Conservation (phyloP, 2,888 invertebrate genomes). For the Cheilosia soror region DNA sequence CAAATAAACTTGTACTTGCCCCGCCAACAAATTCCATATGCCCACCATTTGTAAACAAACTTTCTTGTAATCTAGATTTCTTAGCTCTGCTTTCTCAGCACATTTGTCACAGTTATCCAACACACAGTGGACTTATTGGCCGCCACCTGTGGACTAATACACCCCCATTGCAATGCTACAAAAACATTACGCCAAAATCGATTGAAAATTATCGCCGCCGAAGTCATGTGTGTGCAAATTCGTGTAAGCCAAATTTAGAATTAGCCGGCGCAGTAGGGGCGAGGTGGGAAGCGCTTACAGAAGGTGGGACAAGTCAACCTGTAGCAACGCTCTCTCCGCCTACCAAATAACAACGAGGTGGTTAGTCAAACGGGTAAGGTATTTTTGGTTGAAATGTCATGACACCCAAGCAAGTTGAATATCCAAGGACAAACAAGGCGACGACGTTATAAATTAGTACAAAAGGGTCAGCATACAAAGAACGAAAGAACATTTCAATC, state of each 20-base stretch:
- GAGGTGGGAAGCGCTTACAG: neutral
- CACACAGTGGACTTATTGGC: neutral
- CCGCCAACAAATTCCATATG: neutral
- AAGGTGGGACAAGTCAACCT: conserved; percentile 35
- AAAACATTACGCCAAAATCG: conserved; percentile 59
- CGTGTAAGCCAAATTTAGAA: conserved; percentile 45
- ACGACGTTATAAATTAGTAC: neutral
- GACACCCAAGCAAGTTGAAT: conserved; percentile 30
- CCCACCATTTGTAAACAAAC: neutral
- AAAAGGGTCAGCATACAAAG: neutral
- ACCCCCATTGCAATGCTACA: conserved; percentile 9
- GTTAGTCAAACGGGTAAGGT: conserved; percentile 35
- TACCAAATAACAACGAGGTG: conserved; percentile 3
- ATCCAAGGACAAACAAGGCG: conserved; percentile 43
- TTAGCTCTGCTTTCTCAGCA: neutral
- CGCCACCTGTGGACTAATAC: conserved; percentile 27
- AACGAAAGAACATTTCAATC: neutral
- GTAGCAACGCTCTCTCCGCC: conserved; percentile 14
- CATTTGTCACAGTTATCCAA: neutral
- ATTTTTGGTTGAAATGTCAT: conserved; percentile 63
- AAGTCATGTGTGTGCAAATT: conserved; percentile 44
- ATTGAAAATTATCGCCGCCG: conserved; percentile 31
- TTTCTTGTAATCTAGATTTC: neutral
- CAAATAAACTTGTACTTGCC: neutral
- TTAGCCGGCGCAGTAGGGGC: neutral